Percentiles rank a stretch among this genome's conserved stretches.
phyloP scores from a whole-genome alignment of 1,140 invertebrate genomes.

The Drosophila bocki region DNA sequence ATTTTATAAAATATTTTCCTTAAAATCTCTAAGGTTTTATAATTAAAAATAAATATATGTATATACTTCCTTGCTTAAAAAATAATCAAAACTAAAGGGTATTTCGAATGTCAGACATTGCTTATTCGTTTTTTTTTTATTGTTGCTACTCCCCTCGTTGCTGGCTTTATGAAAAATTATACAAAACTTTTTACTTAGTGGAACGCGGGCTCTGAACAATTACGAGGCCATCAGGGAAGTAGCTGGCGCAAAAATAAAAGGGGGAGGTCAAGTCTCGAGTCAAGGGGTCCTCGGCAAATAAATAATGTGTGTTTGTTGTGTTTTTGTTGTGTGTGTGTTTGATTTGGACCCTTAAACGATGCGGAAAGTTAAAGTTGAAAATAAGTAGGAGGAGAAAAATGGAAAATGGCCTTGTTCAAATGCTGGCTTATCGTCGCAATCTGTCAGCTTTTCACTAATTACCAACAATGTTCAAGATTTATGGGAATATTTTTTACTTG shows the following conservation, averaged over 20 bases:
- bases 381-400: conserved; percentile 5
- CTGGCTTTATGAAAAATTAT: conserved; percentile 76
- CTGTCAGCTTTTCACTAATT: conserved; percentile 35
- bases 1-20: no score
- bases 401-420: conserved; percentile 20
- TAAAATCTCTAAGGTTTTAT: no score
- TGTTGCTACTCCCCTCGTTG: conserved; percentile 20
- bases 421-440: conserved; percentile 29
- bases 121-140: not conserved
- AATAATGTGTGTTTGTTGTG: conserved; percentile 51
- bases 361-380: conserved; percentile 14
- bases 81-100: not conserved
- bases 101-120: not conserved
- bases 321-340: conserved; percentile 19
- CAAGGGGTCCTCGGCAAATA: conserved; percentile 46
- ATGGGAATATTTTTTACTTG: conserved; percentile 17
- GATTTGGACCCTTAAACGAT: conserved; percentile 55
- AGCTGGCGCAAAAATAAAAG: not conserved
- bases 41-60: no score
- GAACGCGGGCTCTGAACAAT: conserved; percentile 59
- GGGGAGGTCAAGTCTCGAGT: conserved; percentile 1
- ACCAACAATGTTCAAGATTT: conserved; percentile 48
- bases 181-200: conserved; percentile 81
- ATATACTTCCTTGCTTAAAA: no score
- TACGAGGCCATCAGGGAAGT: conserved; percentile 53